A percentile compares a stretch with the other conserved stretches of the same genome.
Conservation (phyloP, 1,140 invertebrate species). For the Zaprionus nigranus region DNA sequence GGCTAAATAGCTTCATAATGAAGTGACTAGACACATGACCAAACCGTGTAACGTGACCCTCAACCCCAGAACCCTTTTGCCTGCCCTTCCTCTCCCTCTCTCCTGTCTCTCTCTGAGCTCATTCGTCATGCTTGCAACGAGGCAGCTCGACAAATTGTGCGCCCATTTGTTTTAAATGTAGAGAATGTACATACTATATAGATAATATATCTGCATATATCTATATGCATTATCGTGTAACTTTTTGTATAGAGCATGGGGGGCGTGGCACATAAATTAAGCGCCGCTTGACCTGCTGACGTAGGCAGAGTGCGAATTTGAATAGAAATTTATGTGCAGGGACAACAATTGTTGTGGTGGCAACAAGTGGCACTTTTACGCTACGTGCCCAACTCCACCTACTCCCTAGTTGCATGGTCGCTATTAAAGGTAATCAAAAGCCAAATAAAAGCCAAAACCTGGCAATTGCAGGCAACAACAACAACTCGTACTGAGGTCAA, state of each 20-base stretch:
- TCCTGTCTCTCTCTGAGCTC: neutral
- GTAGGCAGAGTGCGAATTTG: constrained; percentile 71
- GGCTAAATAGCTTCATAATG: constrained; percentile 67
- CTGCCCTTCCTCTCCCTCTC: neutral
- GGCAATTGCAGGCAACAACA: constrained; percentile 37
- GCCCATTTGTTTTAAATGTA: constrained; percentile 58
- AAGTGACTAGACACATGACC: constrained; percentile 43
- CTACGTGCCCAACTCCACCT: constrained; percentile 18
- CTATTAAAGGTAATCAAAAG: constrained; percentile 81
- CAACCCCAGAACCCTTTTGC: constrained; percentile 3
- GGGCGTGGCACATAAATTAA: constrained; percentile 65
- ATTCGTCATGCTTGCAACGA: constrained; percentile 39
- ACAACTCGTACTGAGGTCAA: constrained; percentile 18
- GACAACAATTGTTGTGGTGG: constrained; percentile 47
- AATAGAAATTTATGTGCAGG: constrained; percentile 76
- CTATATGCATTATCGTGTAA: constrained; percentile 44
- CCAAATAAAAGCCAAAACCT: constrained; percentile 67
- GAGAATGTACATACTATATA: neutral
- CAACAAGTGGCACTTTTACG: constrained; percentile 69
- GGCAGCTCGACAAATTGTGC: constrained; percentile 31
- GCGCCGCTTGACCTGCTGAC: constrained; percentile 41
- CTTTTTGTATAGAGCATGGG: constrained; percentile 55
- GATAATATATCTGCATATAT: neutral
- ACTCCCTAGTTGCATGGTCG: constrained; percentile 46
- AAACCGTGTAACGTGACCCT: constrained; percentile 19